Evolutionary conservation across 2,113 vertebrate genomes (phyloP).

Genomic region (Prolemur simus): DNA sequence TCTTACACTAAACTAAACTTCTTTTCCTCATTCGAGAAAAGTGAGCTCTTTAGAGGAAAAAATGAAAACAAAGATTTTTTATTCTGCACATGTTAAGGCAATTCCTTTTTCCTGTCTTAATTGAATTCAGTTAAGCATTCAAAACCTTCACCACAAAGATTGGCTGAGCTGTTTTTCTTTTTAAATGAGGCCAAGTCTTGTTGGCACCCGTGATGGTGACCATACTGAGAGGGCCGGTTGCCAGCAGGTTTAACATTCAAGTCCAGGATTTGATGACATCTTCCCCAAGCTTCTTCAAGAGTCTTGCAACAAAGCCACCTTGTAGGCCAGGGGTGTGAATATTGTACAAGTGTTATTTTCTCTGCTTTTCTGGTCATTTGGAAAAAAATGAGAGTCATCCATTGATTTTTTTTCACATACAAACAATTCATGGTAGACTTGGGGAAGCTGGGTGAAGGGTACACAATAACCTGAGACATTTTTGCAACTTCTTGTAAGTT

Average conservation of each 20-base stretch:
- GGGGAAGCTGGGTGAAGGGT: background rate
- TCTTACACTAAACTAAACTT: constrained; percentile 34
- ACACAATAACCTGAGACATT: background rate
- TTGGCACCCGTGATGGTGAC: constrained; percentile 12
- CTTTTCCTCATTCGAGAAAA: constrained; percentile 44
- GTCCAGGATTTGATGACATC: background rate
- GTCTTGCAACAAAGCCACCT: background rate
- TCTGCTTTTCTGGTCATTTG: constrained; percentile 1
- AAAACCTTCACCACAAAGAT: constrained; percentile 25
- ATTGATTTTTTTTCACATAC: background rate
- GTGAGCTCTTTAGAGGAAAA: background rate
- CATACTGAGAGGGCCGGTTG: constrained; percentile 22
- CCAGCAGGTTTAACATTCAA: background rate
- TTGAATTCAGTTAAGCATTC: constrained; percentile 64
- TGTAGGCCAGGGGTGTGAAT: background rate
- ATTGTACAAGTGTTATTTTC: background rate
- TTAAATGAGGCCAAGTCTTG: constrained; percentile 56
- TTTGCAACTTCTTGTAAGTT: background rate
- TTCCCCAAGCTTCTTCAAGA: background rate
- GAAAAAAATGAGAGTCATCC: background rate
- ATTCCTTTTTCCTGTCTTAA: constrained; percentile 47
- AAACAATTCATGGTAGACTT: background rate
- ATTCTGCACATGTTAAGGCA: constrained; percentile 21
- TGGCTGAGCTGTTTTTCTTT: constrained; percentile 59
- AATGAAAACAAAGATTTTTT: constrained; percentile 6